Percentiles rank a stretch among this genome's conserved stretches.
Conservation (phyloP, 2,113 vertebrate species). For the Lipophrys pholis region DNA sequence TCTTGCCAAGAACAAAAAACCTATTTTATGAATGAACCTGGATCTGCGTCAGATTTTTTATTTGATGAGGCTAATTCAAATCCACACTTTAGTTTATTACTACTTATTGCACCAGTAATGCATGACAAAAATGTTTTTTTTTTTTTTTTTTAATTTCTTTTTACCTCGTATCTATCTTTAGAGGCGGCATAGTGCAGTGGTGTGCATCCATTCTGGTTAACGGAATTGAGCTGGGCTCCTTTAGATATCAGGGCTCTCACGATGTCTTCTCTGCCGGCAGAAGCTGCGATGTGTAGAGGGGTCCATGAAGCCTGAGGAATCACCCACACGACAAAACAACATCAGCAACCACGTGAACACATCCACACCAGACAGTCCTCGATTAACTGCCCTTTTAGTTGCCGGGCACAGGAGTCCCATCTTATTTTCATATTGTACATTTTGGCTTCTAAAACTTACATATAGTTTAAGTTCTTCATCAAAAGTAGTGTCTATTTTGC, state of each 20-base stretch:
- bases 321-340: not conserved
- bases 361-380: no score
- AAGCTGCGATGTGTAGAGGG: slow-evolving; percentile 95
- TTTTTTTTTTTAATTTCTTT: no score
- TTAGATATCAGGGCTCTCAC: slow-evolving; percentile 89
- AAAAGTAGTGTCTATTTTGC: no score
- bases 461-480: no score
- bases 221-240: slow-evolving; percentile 91
- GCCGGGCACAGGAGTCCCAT: no score
- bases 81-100: not conserved
- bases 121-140: no score
- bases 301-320: slow-evolving; percentile 89
- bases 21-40: not conserved
- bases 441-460: no score
- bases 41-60: not conserved
- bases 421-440: no score
- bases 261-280: slow-evolving; percentile 94
- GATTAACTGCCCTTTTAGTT: no score
- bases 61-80: not conserved
- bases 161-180: slow-evolving; percentile 94
- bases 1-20: not conserved
- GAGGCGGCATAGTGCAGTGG: slow-evolving; percentile 96
- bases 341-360: no score
- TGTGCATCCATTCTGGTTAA: slow-evolving; percentile 95
- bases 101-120: not conserved